Base-by-base conservation (phyloP, 2,797 vertebrate genomes). In the Lutjanus argentimaculatus region DNA sequence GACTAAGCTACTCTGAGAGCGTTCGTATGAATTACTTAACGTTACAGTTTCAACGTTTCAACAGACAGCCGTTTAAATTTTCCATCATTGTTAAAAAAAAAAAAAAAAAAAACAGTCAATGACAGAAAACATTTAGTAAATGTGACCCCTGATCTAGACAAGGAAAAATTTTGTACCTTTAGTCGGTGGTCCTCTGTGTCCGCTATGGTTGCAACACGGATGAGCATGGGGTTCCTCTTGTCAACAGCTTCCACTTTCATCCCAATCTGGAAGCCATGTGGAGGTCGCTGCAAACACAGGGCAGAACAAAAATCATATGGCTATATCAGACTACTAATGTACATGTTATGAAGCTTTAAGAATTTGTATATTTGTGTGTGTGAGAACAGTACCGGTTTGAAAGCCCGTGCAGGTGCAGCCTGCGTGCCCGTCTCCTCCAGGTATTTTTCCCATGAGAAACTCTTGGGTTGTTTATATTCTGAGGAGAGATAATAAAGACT, bases 371-470 rank as follows among this genome's bases (percentile, higher is more conserved):
- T 22, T 10, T 72, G 25, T 53, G 52, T 13, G 8, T 64, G 43
- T 46, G 64, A 46, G 52, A 65, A 30, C 52, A 56, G 1, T 88
- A 99, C 98, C 90, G 95, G 95, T 95, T 97, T 97, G 88, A 99
- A 99, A 30, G 97, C 97, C 81, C 97, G 94, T 67, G 97, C 96
- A 49, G 98, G 97, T 51, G 97, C 97, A 40, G 97, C 96, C 83
- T 97, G 97, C 11, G 97, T 94, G 67, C 96, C 96, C 0, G 96
- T 97, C 92, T 98, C 97, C 80, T 98, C 96, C 90, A 99, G 90
- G 87, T 98, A 99, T 61, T 96, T 96, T 83, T 96, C 96, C 97
- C 99, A 99, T 3, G 96, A 97, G 92, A 99, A 99, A 79, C 86
- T 94, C 91, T 96, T 97, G 45, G 97, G 95, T 56, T 98, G 96